Evolutionary conservation across 2,888 invertebrate genomes (phyloP).

Genomic region (Caenorhabditis sp.): DNA sequence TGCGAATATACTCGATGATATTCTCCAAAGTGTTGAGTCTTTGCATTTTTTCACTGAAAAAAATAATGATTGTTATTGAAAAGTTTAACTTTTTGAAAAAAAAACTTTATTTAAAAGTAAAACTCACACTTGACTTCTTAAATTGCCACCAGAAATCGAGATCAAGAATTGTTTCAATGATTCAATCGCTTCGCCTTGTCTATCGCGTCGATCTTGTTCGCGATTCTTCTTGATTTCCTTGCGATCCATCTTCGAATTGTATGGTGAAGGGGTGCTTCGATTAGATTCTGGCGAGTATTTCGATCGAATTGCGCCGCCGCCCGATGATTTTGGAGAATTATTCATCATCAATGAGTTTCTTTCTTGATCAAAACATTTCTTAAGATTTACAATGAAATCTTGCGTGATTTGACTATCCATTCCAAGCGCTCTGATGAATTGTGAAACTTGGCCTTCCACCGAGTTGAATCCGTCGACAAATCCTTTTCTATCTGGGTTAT

Average conservation of each 20-base stretch:
- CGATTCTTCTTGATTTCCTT: conserved; percentile 40
- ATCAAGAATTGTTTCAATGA: conserved; percentile 31
- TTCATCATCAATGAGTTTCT: conserved; percentile 4
- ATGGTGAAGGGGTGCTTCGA: conserved; percentile 8
- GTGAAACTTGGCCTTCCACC: conserved; percentile 12
- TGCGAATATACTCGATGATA: conserved; percentile 31
- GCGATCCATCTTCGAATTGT: conserved; percentile 5
- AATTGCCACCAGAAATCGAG: conserved; percentile 5
- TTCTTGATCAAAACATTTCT: conserved; percentile 18
- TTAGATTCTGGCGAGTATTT: conserved; percentile 4
- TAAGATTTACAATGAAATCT: conserved; percentile 4
- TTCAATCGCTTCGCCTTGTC: conserved; percentile 36
- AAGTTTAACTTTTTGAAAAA: conserved; percentile 3
- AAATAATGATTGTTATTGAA: background rate
- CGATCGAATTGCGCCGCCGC: background rate
- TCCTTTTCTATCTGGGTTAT: conserved; percentile 30
- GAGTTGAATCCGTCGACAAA: conserved; percentile 33
- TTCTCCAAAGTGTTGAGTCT: conserved; percentile 31
- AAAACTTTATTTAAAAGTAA: background rate
- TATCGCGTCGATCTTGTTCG: conserved; percentile 36
- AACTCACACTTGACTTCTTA: conserved; percentile 36
- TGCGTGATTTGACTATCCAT: background rate
- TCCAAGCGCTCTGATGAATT: conserved; percentile 17
- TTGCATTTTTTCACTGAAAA: conserved; percentile 43
- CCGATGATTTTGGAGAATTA: background rate